Evolutionary conservation across 92 coral and sea anemone genomes (phyloP), one percentile per base, ranked within the genome.

Genomic region (Palythoa grandiflora): DNA sequence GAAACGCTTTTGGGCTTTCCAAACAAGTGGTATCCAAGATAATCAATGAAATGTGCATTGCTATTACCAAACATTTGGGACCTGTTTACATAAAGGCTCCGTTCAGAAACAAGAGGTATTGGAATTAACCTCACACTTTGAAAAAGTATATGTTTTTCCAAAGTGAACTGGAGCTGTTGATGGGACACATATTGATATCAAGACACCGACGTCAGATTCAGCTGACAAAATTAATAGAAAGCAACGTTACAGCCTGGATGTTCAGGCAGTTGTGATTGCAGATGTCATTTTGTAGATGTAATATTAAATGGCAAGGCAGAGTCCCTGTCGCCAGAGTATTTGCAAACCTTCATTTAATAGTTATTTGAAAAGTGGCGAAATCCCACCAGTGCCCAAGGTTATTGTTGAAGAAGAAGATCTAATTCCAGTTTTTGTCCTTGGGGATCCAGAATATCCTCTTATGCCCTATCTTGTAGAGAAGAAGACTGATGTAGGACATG

Each of bases 231-330:
- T 83, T 50, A 61, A 65, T 2, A 60, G 87, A 53, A 83, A 61
- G 57, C 87, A 63, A 10, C 19, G 36, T 7, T 54, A 83, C 75
- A 63, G 75, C 63, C 75, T 9, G 47, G 70, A 88, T 88, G 83
- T 88, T 73, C 91, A 88, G 76, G 91, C 80, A 28, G 78, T 73
- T 88, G 91, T 80, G 83, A 81, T 36, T 88, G 81, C 70, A 66
- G 50, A 50, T 80, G 52, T 38, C 84, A 73, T 21, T 88, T 88
- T 77, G 77, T 87, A 77, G 73, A 77, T 87, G 86, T 87, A 35
- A 87, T 52, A 87, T 87, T 11, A 88, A 88, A 60, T 88, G 88
- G 88, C 88, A 83, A 39, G 88, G 91, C 61, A 50, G 91, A 50
- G 91, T 88, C 39, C 91, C 80, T 70, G 88, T 48, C 35, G 89